phyloP scores from a whole-genome alignment of 2,113 vertebrate genomes.

The Acrocephalus arundinaceus region DNA sequence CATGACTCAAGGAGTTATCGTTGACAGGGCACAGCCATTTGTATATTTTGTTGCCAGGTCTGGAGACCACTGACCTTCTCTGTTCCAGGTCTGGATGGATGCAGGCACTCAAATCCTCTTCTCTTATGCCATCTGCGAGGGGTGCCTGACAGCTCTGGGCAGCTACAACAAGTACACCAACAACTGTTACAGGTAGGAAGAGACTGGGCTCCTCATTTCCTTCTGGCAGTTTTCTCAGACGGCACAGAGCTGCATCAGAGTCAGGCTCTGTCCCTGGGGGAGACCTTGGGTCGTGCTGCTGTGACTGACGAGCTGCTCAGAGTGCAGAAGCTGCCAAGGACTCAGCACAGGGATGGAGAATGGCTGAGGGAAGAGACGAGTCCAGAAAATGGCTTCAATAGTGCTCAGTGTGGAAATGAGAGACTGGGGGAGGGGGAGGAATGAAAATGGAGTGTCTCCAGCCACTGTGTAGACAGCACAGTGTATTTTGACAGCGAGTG shows the following conservation, averaged over 20 bases:
- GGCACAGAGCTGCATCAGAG: not conserved
- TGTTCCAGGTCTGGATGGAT: slow-evolving; percentile 85
- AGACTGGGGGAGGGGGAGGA: not conserved
- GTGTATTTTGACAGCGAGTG: not conserved
- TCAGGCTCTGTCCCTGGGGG: not conserved
- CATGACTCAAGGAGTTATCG: not conserved
- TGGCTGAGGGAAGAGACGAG: not conserved
- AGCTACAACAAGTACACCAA: slow-evolving; percentile 95
- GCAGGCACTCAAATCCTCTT: slow-evolving; percentile 90
- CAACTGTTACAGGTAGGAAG: slow-evolving; percentile 88
- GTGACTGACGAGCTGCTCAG: not conserved
- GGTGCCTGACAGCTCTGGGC: slow-evolving; percentile 87
- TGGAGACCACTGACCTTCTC: not conserved
- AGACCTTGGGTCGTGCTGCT: not conserved
- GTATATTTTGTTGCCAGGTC: not conserved
- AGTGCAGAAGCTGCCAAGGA: not conserved
- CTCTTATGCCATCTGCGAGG: slow-evolving; percentile 86
- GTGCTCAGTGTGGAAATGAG: not conserved
- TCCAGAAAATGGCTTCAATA: not conserved
- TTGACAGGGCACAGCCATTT: not conserved
- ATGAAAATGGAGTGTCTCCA: not conserved
- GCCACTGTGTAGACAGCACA: not conserved
- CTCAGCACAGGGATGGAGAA: not conserved
- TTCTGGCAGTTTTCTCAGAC: not conserved
- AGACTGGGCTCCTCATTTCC: not conserved